Evolutionary conservation across 1,140 invertebrate species (phyloP).

Genomic region (Druon quercuslanigerum): DNA sequence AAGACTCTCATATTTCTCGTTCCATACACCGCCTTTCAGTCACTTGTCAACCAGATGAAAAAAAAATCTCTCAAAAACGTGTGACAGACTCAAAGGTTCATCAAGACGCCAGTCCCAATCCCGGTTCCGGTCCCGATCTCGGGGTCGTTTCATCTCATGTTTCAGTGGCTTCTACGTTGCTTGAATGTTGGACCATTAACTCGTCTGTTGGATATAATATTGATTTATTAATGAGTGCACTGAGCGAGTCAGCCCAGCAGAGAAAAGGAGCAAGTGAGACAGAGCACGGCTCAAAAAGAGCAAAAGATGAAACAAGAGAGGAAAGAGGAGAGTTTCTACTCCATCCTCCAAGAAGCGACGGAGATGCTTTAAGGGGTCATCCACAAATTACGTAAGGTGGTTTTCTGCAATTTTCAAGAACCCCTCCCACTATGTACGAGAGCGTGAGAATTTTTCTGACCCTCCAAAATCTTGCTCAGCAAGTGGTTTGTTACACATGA

Average conservation of each 20-base stretch:
- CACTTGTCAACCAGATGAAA: neutral
- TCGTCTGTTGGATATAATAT: constrained; percentile 19
- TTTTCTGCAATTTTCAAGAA: too few species aligned
- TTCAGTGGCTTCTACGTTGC: constrained; percentile 8
- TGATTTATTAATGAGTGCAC: neutral
- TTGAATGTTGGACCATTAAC: neutral
- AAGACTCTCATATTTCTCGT: too few species aligned
- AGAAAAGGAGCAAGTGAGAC: constrained; percentile 40
- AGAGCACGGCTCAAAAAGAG: constrained; percentile 17
- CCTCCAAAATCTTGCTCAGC: too few species aligned
- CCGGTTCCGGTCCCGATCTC: neutral
- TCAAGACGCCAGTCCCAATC: neutral
- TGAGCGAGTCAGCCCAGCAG: constrained; percentile 4
- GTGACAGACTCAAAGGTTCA: constrained; percentile 4
- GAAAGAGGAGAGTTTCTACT: neutral
- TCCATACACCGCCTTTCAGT: too few species aligned
- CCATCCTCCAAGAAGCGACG: neutral
- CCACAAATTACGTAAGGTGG: too few species aligned
- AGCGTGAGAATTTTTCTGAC: too few species aligned
- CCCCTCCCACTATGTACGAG: too few species aligned
- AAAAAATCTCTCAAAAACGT: neutral
- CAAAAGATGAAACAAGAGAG: constrained; percentile 15
- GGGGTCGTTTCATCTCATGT: neutral
- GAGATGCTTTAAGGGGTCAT: constrained; percentile 19
- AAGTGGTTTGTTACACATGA: too few species aligned